A percentile compares a stretch with the other conserved stretches of the same genome.
Conservation (phyloP, 2,113 vertebrate species). For the Bambusicola thoracicus region DNA sequence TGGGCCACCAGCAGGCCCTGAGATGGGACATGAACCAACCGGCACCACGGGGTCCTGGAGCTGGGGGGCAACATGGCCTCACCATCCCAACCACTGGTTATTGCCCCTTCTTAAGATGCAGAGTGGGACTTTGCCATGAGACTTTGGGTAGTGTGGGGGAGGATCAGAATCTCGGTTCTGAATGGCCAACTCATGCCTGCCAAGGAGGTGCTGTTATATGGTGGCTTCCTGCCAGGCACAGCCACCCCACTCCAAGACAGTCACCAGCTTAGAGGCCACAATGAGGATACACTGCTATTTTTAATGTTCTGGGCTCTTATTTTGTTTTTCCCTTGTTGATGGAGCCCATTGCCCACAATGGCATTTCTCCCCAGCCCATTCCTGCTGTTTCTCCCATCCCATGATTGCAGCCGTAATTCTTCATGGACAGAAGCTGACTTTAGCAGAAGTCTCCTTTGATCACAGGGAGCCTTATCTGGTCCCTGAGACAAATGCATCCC, state of each 20-base stretch:
- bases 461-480: background rate
- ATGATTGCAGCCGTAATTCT: rapidly evolving
- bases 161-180: rapidly evolving
- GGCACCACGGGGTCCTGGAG: background rate
- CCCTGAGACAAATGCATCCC: background rate
- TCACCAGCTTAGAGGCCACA: background rate
- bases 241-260: rapidly evolving
- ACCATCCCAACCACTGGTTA: background rate
- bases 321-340: rapidly evolving
- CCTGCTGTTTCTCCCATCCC: rapidly evolving
- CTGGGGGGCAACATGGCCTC: background rate
- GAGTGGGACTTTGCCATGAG: background rate
- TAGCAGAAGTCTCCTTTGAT: background rate
- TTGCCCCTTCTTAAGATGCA: background rate
- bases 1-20: background rate
- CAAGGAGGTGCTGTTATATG: background rate
- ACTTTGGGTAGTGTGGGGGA: too few species aligned
- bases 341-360: background rate
- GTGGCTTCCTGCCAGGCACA: background rate
- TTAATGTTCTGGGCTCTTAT: rapidly evolving
- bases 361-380: background rate
- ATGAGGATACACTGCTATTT: background rate
- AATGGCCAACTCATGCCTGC: background rate
- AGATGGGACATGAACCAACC: background rate
- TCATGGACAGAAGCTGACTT: background rate